Evolutionary conservation across 1,140 invertebrate genomes (phyloP).

Genomic region (Coptotermes formosanus): DNA sequence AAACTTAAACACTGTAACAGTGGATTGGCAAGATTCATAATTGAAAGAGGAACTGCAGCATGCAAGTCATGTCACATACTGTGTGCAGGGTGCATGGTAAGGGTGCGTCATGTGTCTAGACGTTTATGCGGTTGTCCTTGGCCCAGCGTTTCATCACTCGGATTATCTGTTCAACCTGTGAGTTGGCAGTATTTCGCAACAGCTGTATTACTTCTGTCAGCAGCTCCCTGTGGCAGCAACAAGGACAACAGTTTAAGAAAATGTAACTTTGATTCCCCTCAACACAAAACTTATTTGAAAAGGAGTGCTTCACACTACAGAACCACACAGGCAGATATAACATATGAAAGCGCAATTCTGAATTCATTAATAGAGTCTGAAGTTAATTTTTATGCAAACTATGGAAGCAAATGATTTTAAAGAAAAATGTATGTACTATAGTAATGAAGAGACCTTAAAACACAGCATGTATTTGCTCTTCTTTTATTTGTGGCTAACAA

Average conservation of each 20-base stretch:
- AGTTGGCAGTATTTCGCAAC: slow-evolving; percentile 78
- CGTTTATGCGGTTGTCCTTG: slow-evolving; percentile 70
- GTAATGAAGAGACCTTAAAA: too few species aligned
- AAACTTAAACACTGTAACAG: neutral
- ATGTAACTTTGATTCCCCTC: neutral
- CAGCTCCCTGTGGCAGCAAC: slow-evolving; percentile 56
- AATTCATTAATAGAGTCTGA: too few species aligned
- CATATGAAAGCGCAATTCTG: too few species aligned
- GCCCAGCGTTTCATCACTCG: slow-evolving; percentile 88
- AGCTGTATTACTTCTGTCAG: slow-evolving; percentile 78
- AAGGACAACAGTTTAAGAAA: neutral
- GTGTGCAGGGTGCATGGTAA: too few species aligned
- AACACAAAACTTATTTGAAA: too few species aligned
- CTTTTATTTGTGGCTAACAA: too few species aligned
- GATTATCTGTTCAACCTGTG: slow-evolving; percentile 87
- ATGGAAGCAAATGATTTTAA: too few species aligned
- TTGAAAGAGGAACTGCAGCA: neutral
- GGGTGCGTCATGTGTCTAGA: slow-evolving; percentile 34
- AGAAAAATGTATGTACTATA: too few species aligned
- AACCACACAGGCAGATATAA: too few species aligned
- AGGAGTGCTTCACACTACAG: too few species aligned
- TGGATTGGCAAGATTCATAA: neutral
- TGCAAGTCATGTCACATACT: neutral
- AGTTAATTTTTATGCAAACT: neutral
- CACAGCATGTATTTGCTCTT: too few species aligned